Base-by-base conservation (phyloP, 2,113 vertebrate species). In the Mormoops blainvillei region DNA sequence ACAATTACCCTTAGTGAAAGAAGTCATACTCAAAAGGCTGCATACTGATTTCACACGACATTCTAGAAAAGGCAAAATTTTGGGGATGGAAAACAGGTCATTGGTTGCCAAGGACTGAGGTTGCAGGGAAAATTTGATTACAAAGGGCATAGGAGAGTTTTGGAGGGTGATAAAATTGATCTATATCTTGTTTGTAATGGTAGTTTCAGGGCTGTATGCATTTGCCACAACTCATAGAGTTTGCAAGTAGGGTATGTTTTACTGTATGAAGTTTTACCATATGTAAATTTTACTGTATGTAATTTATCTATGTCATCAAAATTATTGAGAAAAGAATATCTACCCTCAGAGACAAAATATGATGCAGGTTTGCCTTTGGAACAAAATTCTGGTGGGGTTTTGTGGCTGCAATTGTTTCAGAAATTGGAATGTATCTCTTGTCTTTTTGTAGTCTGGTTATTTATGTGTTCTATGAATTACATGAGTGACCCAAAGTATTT, bases 251-350 rank as follows among this genome's bases (percentile, higher is more conserved):
- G 13, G 8, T 52, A 3, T 71, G 31, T 87, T 91, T 91, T 81
- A 38, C 45, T 58, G 2, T 70, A 43, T n/a, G n/a, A n/a, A n/a
- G n/a, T n/a, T n/a, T n/a, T n/a, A n/a, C n/a, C n/a, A n/a, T n/a
- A n/a, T 36, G 31, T 43, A 88, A 82, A 77, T 81, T 95, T n/a
- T n/a, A n/a, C n/a, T n/a, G n/a, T n/a, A n/a, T n/a, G n/a, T n/a
- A n/a, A n/a, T n/a, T n/a, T n/a, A n/a, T n/a, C n/a, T n/a, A n/a
- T n/a, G n/a, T n/a, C n/a, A n/a, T n/a, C n/a, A n/a, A n/a, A n/a
- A n/a, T n/a, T n/a, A n/a, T n/a, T n/a, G n/a, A 84, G 45, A 38
- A 87, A 93, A 74, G 33, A 65, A 97, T 87, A 85, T 12, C 24
- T 8, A 80, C 3, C n/a, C 20, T 92, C 38, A 91, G 50, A 85